A percentile compares a stretch with the other conserved stretches of the same genome.
Evolutionary conservation across 1,140 invertebrate genomes (phyloP).

Genomic region (Zaprionus inermis): DNA sequence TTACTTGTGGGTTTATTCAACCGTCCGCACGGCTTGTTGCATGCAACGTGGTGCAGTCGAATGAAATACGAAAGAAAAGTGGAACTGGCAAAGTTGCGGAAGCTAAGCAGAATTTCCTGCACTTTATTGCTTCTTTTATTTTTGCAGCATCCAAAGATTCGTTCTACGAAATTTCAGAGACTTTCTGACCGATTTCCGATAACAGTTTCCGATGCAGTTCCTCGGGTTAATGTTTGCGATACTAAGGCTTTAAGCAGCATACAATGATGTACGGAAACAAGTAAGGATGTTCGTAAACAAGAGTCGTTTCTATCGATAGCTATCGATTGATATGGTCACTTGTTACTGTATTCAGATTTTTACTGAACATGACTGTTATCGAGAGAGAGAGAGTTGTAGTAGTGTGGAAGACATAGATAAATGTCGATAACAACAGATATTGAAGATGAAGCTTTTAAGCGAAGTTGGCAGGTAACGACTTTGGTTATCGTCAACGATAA

Average conservation of each 20-base stretch:
- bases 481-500: too few species aligned
- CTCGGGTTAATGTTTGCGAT: neutral
- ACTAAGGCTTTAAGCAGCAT: neutral
- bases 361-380: too few species aligned
- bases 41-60: neutral
- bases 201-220: neutral
- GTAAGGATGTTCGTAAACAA: neutral
- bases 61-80: slow-evolving; percentile 1
- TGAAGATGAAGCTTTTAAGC: too few species aligned
- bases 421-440: too few species aligned
- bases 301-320: neutral
- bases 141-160: neutral
- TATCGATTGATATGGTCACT: neutral
- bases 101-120: neutral
- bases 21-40: slow-evolving; percentile 7
- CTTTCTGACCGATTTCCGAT: neutral
- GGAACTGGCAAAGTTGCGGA: neutral
- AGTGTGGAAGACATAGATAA: too few species aligned
- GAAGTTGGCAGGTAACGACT: too few species aligned
- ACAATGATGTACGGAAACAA: neutral
- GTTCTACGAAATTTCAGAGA: neutral
- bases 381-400: too few species aligned
- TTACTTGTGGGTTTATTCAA: neutral
- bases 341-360: neutral
- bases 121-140: neutral